Percentiles rank a stretch among this genome's conserved stretches.
Evolutionary conservation across 2,888 invertebrate genomes (phyloP).

Genomic region (Hedya salicella): DNA sequence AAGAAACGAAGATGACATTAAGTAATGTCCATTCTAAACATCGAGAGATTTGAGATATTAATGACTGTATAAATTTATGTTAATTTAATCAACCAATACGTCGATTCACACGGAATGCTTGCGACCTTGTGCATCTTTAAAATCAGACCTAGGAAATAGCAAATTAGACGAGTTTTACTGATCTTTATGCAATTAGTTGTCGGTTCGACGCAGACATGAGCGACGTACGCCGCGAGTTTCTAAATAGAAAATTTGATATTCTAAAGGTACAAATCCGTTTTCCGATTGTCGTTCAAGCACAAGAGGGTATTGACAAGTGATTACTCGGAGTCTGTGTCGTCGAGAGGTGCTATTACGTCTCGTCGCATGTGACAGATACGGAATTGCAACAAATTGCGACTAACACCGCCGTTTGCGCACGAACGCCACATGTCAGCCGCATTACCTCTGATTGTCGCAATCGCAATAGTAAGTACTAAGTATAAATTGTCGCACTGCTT

Average conservation of each 20-base stretch:
- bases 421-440: slow-evolving; percentile 43
- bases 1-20: slow-evolving; percentile 12
- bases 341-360: slow-evolving; percentile 42
- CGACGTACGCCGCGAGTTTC: slow-evolving; percentile 16
- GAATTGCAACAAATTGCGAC: slow-evolving; percentile 49
- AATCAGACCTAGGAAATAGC: slow-evolving; percentile 2
- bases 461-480: too few relatives aligned
- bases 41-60: neutral
- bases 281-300: slow-evolving; percentile 15
- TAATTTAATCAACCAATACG: slow-evolving; percentile 20
- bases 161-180: slow-evolving; percentile 16
- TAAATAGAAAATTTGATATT: slow-evolving; percentile 7
- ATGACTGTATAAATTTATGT: slow-evolving; percentile 14
- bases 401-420: slow-evolving; percentile 41
- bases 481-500: slow-evolving; percentile 49
- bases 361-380: slow-evolving; percentile 45
- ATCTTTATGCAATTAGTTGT: slow-evolving; percentile 7
- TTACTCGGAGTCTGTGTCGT: slow-evolving; percentile 27
- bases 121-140: slow-evolving; percentile 13
- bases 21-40: slow-evolving; percentile 7
- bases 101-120: slow-evolving; percentile 4
- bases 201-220: slow-evolving; percentile 23
- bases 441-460: slow-evolving; percentile 45
- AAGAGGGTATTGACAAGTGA: slow-evolving; percentile 37
- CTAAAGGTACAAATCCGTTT: slow-evolving; percentile 18